Base-by-base conservation (phyloP, 64 coral and sea anemone genomes). In the Montipora foliosa region DNA sequence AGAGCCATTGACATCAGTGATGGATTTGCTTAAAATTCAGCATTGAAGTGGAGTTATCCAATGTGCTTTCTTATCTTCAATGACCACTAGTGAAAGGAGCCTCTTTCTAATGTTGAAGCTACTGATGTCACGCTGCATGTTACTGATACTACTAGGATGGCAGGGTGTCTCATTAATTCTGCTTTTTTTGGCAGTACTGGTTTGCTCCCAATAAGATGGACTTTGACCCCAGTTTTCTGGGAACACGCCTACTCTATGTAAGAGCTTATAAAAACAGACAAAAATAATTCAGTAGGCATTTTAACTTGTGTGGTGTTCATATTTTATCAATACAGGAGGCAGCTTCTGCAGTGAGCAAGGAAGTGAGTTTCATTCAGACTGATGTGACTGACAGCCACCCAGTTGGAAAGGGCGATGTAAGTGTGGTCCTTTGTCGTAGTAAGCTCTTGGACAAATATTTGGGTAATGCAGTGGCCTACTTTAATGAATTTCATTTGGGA, bases 151-250 rank as follows among this genome's bases (percentile, higher is more conserved):
- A 37, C 37, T 37, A 37, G 37, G 37, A 37, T 37, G 37, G 2
- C 37, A 37, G 37, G 37, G 37, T 37, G 37, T 37, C 37, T 37
- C 37, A 37, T 55, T 5, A 7, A 10, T 55, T 55, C 61, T 11
- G 4, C 14, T 12, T 12, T 7, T 15, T 64, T 64, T 64, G 61
- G 3, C 9, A 14, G 0, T 80, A 0, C 37, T 37, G 37, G 37
- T 37, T 37, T 53, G 49, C 29, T 17, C 46, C 67, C 2, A 47
- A 47, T 17, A 6, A 14, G 11, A 16, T 86, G 82, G 82, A 86
- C 66, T 86, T 86, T 86, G 82, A 86, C 82, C 82, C 82, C 82
- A 13, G 7, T 21, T 50, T 72, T 71, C 45, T 64, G 4, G 61
- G 4, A 37, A 37, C 37, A 2, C 37, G 37, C 37, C 37, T 37